Conservation (phyloP, 2,888 invertebrate genomes). For the Cantharis flavilabris region DNA sequence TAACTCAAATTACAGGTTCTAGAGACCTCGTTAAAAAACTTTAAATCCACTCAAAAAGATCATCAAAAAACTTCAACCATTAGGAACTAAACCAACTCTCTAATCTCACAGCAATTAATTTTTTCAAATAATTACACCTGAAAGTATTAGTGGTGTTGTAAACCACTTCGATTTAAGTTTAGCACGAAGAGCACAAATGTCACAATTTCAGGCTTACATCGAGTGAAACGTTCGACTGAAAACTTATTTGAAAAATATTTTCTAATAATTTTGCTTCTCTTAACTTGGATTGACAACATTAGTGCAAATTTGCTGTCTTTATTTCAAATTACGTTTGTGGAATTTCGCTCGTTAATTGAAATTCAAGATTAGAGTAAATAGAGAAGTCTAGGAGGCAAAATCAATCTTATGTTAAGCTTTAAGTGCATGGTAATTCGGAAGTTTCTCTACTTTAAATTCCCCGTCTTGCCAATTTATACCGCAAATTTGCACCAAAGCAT, state of each 20-base stretch:
- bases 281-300: not conserved
- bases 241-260: not conserved
- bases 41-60: not conserved
- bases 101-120: not conserved
- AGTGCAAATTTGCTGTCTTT: not conserved
- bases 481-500: not conserved
- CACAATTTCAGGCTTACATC: not conserved
- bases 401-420: not conserved
- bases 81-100: not conserved
- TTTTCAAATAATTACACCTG: not conserved
- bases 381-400: not conserved
- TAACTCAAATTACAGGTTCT: not conserved
- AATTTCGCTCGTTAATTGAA: not conserved
- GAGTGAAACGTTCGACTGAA: not conserved
- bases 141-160: not conserved
- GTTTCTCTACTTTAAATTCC: not conserved
- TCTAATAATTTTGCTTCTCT: too few species aligned
- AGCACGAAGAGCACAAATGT: not conserved
- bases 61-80: not conserved
- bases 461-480: not conserved
- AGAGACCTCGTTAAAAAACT: not conserved
- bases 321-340: not conserved
- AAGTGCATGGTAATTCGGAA: not conserved
- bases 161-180: not conserved
- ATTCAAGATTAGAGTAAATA: not conserved